Base-by-base conservation (phyloP, 2,797 vertebrate genomes). In the Dicrostonyx torquatus region DNA sequence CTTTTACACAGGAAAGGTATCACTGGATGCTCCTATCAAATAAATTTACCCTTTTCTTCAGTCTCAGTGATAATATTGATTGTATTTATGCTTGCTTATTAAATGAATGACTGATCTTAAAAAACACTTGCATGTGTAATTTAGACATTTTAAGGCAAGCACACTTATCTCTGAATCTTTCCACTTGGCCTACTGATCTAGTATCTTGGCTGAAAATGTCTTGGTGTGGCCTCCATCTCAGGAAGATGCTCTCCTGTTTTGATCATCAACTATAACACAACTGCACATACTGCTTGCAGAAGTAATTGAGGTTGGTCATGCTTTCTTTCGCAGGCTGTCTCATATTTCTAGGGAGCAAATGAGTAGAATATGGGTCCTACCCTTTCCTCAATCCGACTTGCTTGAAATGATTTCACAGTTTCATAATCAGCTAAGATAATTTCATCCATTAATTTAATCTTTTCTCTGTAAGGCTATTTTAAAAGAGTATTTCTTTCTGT, bases 351-450 rank as follows among this genome's bases (percentile, higher is more conserved):
- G 60, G 48, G 88, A 90, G 83, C 37, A 92, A 93, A 87, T 90
- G 86, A 79, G 22, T 86, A 45, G 50, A 94, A 94, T 62, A 78
- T 1, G 80, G 82, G 55, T 87, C 91, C 55, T 95, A 84, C 48
- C 43, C 66, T 91, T 91, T 95, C 85, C 48, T 85, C 79, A 84
- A 34, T 85, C n/a, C 80, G 68, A 22, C 86, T 68, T 66, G 53
- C 90, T 90, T 94, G 83, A 96, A 94, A 93, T 93, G 90, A 89
- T 89, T 93, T 14, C 53, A 90, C 45, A 68, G 58, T 78, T 72
- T 80, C 89, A 66, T 0, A 0, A 78, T 92, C 84, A 79, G 24
- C 26, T 40, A 78, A 34, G n/a, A 92, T 37, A 87, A 48, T 85
- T 89, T n/a, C 60, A 94, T 77, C 90, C 90, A 80, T 60, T 62